phyloP scores from a whole-genome alignment of 2,797 vertebrate species.

The Tachyglossus aculeatus region DNA sequence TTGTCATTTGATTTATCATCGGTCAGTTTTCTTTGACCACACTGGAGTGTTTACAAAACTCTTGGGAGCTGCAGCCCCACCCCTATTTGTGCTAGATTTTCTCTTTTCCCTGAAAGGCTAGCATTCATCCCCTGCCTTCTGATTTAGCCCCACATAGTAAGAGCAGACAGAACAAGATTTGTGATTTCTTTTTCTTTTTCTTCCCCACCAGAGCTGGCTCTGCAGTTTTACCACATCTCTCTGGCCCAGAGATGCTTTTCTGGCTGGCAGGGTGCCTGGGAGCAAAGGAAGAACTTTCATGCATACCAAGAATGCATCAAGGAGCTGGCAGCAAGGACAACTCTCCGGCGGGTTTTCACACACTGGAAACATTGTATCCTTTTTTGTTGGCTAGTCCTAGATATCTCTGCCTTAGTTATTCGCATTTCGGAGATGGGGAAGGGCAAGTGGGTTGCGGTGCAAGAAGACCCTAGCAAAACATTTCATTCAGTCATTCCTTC shows the following conservation, averaged over 20 bases:
- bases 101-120: not conserved
- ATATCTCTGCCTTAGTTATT: not conserved
- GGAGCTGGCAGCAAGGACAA: conserved; percentile 63
- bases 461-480: too few species aligned
- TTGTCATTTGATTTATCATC: too few species aligned
- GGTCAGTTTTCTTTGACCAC: too few species aligned
- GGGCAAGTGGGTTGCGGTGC: not conserved
- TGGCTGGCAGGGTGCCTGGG: conserved; percentile 73
- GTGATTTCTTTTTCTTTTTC: conserved; percentile 10
- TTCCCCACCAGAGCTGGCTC: conserved; percentile 74
- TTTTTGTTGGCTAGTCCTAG: not conserved
- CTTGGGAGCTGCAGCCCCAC: not conserved
- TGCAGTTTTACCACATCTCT: conserved; percentile 23
- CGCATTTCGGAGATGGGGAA: fast-evolving
- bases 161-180: not conserved
- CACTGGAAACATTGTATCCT: conserved; percentile 90
- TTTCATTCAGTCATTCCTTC: too few species aligned
- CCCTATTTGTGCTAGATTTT: not conserved
- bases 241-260: conserved; percentile 70
- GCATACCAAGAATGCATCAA: conserved; percentile 52
- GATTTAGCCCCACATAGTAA: fast-evolving
- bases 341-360: conserved; percentile 68
- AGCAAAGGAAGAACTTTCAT: conserved; percentile 57
- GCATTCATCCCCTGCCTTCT: not conserved
- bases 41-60: too few species aligned